These are phyloP conservation scores for Leptinotarsa defecta DNA, from an alignment of 1,140 invertebrate genomes.

Conservation along the genomic window DNA sequence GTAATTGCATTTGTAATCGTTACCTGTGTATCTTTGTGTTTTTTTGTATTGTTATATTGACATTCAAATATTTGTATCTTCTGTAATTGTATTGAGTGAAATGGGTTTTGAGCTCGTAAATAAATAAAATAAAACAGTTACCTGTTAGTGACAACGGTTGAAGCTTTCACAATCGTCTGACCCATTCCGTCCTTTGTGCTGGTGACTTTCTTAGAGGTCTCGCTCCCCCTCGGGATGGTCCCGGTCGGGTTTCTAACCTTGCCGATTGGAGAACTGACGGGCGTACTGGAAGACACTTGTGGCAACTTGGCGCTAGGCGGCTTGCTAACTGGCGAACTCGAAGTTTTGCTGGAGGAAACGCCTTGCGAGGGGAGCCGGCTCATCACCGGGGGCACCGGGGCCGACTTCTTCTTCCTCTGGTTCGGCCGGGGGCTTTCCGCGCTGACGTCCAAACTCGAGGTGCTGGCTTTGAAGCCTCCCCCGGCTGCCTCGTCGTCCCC, in stretches of 20 bases:
- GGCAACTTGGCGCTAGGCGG: conserved; percentile 46
- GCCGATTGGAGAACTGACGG: not conserved
- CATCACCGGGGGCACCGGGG: conserved; percentile 57
- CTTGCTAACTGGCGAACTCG: conserved; percentile 40
- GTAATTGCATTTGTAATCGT: too few relatives aligned
- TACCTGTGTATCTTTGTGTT: too few relatives aligned
- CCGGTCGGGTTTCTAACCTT: not conserved
- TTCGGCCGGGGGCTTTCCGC: conserved; percentile 68
- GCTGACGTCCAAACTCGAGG: conserved; percentile 55
- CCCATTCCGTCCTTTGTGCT: conserved; percentile 3
- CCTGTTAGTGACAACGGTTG: not conserved
- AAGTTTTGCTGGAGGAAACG: conserved; percentile 30
- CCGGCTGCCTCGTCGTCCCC: conserved; percentile 30
- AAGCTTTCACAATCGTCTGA: conserved; percentile 8
- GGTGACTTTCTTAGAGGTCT: not conserved
- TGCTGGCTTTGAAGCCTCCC: conserved; percentile 13
- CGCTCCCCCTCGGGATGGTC: not conserved
- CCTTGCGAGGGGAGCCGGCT: conserved; percentile 48
- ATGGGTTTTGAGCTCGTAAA: not conserved
- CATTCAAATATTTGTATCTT: too few relatives aligned
- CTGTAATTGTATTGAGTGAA: not conserved
- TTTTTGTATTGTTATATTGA: too few relatives aligned
- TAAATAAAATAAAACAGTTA: not conserved
- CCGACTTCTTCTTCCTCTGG: conserved; percentile 68
- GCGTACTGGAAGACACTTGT: conserved; percentile 25